Percentiles rank a stretch among this genome's conserved stretches.
phyloP scores from a whole-genome alignment of 2,797 vertebrate species.

The Molossus alvarezi region DNA sequence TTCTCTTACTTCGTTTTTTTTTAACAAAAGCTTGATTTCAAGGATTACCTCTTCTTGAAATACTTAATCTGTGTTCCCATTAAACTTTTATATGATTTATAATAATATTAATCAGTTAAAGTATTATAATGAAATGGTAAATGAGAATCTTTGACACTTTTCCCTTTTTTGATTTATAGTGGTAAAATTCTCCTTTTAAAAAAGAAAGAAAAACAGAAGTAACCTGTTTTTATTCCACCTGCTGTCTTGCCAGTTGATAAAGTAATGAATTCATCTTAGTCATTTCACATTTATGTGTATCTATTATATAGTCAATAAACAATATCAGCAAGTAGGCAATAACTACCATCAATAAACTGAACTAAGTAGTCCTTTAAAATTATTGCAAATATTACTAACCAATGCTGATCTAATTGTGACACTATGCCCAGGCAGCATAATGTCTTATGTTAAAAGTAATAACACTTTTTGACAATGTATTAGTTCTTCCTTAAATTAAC shows the following conservation, averaged over 20 bases:
- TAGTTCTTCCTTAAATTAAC: slow-evolving; percentile 46
- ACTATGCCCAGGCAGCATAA: neutral
- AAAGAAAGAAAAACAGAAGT: slow-evolving; percentile 59
- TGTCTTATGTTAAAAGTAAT: slow-evolving; percentile 2
- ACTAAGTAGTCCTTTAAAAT: neutral
- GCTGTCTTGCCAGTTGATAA: neutral
- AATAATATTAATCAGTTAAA: slow-evolving; percentile 46
- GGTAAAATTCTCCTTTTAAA: neutral
- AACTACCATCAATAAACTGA: slow-evolving; percentile 42
- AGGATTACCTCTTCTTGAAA: slow-evolving; percentile 16
- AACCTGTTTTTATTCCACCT: slow-evolving; percentile 18
- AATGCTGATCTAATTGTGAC: neutral
- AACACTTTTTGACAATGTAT: slow-evolving; percentile 22
- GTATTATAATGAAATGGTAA: slow-evolving; percentile 11
- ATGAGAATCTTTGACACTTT: neutral
- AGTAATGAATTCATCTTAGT: slow-evolving; percentile 14
- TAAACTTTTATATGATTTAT: slow-evolving; percentile 29
- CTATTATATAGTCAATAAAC: neutral
- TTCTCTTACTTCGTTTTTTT: neutral
- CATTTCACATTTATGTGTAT: slow-evolving; percentile 2
- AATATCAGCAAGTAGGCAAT: slow-evolving; percentile 1
- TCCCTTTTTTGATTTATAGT: neutral
- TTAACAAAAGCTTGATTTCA: neutral
- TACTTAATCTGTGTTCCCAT: neutral
- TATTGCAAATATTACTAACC: neutral